These are phyloP conservation scores for Aspidiotus rigidus DNA, from an alignment of 2,888 invertebrate genomes.

Conservation along the genomic window DNA sequence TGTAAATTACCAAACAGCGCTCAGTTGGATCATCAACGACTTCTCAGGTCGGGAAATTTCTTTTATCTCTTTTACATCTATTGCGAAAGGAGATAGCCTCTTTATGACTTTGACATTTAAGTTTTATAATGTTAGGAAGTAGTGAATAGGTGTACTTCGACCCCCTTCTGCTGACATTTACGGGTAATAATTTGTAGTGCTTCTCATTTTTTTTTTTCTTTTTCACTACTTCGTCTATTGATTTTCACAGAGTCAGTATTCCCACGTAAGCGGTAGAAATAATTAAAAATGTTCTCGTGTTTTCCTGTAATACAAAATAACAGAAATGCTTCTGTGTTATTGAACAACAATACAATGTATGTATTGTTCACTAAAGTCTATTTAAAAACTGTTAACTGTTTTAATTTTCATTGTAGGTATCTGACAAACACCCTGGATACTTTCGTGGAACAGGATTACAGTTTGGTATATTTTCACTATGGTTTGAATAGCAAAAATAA, in stretches of 20 bases:
- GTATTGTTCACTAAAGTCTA: too few species aligned
- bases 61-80: too few species aligned
- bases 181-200: not conserved
- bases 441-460: conserved; percentile 97
- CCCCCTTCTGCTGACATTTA: not conserved
- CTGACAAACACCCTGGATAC: conserved; percentile 88
- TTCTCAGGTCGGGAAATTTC: conserved; percentile 52
- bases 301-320: too few species aligned
- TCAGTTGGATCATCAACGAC: conserved; percentile 62
- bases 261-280: too few species aligned
- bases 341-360: too few species aligned
- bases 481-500: conserved; percentile 93
- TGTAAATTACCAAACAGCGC: conserved; percentile 76
- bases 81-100: too few species aligned
- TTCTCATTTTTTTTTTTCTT: not conserved
- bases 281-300: too few species aligned
- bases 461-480: conserved; percentile 94
- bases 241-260: not conserved
- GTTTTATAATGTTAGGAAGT: too few species aligned
- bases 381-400: not conserved
- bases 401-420: conserved; percentile 56
- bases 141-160: too few species aligned
- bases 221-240: not conserved
- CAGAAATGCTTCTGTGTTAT: too few species aligned
- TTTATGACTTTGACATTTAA: too few species aligned